Evolutionary conservation across 2,888 invertebrate species (phyloP).

Genomic region (Chymomyza fuscimana): DNA sequence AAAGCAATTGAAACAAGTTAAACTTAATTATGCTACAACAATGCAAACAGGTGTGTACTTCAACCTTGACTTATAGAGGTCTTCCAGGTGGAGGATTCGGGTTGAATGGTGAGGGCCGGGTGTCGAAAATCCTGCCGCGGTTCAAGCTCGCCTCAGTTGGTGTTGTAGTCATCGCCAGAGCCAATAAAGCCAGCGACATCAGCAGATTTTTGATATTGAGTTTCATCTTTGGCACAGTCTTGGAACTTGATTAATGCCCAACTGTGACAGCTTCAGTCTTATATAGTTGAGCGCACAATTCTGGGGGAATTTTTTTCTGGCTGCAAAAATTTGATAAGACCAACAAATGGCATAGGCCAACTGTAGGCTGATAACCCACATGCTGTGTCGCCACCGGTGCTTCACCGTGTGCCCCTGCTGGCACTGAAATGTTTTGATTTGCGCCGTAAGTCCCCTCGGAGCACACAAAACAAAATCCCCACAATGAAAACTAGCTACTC

Average conservation of each 20-base stretch:
- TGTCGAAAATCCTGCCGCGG: conserved; percentile 30
- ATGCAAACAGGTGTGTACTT: not conserved
- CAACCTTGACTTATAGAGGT: not conserved
- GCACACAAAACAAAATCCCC: not conserved
- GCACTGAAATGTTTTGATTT: not conserved
- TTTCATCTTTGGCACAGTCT: conserved; percentile 46
- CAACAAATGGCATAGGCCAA: conserved; percentile 27
- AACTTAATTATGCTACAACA: not conserved
- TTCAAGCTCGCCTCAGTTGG: conserved; percentile 29
- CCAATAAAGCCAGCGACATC: conserved; percentile 29
- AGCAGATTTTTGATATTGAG: conserved; percentile 48
- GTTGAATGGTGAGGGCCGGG: conserved; percentile 55
- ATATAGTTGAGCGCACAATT: conserved; percentile 36
- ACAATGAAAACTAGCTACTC: not conserved
- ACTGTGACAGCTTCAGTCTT: conserved; percentile 27
- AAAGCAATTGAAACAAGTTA: conserved; percentile 16
- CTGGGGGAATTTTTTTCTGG: conserved; percentile 36
- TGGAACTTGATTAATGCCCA: conserved; percentile 51
- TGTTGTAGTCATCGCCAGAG: conserved; percentile 11
- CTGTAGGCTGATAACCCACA: conserved; percentile 36
- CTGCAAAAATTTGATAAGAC: conserved; percentile 43
- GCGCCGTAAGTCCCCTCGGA: not conserved
- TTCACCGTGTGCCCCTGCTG: conserved; percentile 18
- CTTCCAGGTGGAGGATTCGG: conserved; percentile 37
- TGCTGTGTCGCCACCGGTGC: not conserved